Evolutionary conservation across 2,113 vertebrate genomes (phyloP), one percentile per base, ranked within the genome.

Genomic region (Colistium nudipinnis): DNA sequence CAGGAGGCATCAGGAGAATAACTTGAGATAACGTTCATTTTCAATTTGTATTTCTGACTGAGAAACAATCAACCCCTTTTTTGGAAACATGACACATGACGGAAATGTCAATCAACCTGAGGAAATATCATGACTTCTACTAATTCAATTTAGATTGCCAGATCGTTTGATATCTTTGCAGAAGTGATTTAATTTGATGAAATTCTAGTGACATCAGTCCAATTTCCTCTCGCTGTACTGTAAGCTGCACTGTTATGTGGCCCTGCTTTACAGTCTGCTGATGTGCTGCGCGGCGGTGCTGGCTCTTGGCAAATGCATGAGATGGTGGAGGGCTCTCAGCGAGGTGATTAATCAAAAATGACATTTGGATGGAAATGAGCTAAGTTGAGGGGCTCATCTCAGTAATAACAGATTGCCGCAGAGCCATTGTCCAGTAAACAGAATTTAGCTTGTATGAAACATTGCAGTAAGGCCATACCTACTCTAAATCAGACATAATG

Each of bases 311-410:
- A 85, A 80, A 64, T 61, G 75, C 62, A 41, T 55, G 64, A 56
- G 71, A 74, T 70, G 85, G 80, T 76, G 75, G 70, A 83, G 82
- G 83, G 74, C 69, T 82, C 75, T 87, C 74, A 38, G 65, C 27
- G 59, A 81, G 87, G 89, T 86, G 80, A 92, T 92, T 90, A 88
- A 92, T 91, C 85, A 90, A 84, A 81, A 80, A 74, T 84, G 88
- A 90, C 85, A 80, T 82, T 81, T 82, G 80, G 74, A 85, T 88
- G 78, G 85, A 90, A 90, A 91, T 84, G 77, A 83, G 78, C 55
- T 44, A 75, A 81, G 78, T 80, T 79, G 71, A 78, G 79, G 61
- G 80, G 59, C 70, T 85, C 81, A 55, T 87, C 72, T 77, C 77
- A 11, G 79, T 71, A 83, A 86, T 84, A 80, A 84, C 73, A 80